Conservation (phyloP, 2,888 invertebrate species). For the Cephus nigrinus region DNA sequence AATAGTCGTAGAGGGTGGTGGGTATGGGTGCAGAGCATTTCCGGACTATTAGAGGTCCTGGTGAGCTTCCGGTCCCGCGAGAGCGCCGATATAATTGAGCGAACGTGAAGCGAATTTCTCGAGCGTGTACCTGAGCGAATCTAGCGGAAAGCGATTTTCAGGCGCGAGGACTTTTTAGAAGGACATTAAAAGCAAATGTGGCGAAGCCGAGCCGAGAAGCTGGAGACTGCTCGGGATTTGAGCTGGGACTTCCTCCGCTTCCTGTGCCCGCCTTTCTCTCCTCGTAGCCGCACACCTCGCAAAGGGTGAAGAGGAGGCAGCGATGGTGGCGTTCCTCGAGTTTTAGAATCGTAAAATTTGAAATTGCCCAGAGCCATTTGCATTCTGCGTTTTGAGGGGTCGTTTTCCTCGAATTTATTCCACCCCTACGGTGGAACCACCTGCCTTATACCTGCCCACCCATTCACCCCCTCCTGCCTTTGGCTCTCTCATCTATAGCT, state of each 20-base stretch:
- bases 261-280: not conserved
- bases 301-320: constrained; percentile 10
- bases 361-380: constrained; percentile 45
- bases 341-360: constrained; percentile 48
- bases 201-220: constrained; percentile 11
- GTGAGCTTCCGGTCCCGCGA: constrained; percentile 20
- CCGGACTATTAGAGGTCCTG: constrained; percentile 17
- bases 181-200: constrained; percentile 42
- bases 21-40: constrained; percentile 18
- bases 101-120: constrained; percentile 46
- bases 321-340: constrained; percentile 19
- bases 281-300: constrained; percentile 17
- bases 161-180: constrained; percentile 32
- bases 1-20: not conserved
- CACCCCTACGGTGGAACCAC: constrained; percentile 9
- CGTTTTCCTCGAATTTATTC: constrained; percentile 48
- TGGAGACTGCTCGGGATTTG: not conserved
- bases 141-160: constrained; percentile 35
- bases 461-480: not conserved
- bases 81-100: constrained; percentile 42
- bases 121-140: constrained; percentile 8
- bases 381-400: constrained; percentile 43
- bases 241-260: not conserved
- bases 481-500: not conserved
- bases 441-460: not conserved